Conservation (phyloP, 2,888 invertebrate species). For the Penaeus monodon region DNA sequence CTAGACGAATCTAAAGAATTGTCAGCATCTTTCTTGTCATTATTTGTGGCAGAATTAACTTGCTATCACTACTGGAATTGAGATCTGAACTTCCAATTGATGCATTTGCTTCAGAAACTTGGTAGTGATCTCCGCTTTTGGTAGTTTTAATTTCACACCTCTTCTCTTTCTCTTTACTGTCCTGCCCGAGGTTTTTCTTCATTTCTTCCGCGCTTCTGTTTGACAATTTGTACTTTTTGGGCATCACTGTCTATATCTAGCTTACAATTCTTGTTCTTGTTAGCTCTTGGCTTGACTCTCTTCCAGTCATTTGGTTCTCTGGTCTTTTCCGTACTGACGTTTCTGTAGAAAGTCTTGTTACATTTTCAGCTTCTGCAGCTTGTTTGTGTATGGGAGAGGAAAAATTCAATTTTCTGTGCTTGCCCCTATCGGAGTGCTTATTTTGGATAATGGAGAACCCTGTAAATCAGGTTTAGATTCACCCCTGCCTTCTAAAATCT, state of each 20-base stretch:
- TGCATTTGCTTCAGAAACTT: constrained; percentile 43
- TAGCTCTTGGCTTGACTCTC: constrained; percentile 28
- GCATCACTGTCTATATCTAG: neutral
- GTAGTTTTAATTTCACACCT: constrained; percentile 49
- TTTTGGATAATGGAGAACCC: too few relatives aligned
- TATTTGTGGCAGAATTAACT: neutral
- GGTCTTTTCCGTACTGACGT: neutral
- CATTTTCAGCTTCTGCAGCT: neutral
- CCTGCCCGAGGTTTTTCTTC: neutral
- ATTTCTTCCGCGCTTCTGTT: neutral
- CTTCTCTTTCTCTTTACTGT: constrained; percentile 19
- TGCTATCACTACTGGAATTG: constrained; percentile 38
- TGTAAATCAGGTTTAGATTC: too few relatives aligned
- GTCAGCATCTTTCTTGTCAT: neutral
- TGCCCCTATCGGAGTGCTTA: constrained; percentile 16
- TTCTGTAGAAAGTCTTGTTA: neutral
- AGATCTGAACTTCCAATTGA: constrained; percentile 37
- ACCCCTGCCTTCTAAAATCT: too few relatives aligned
- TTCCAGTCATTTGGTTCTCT: constrained; percentile 37
- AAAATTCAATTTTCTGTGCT: constrained; percentile 27
- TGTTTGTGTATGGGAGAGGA: constrained; percentile 17
- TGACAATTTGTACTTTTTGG: neutral
- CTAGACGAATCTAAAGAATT: constrained; percentile 14
- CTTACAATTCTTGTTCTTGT: constrained; percentile 12
- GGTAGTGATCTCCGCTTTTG: constrained; percentile 59